Evolutionary conservation across 2,113 vertebrate genomes (phyloP).

Genomic region (Pelecanus crispus): DNA sequence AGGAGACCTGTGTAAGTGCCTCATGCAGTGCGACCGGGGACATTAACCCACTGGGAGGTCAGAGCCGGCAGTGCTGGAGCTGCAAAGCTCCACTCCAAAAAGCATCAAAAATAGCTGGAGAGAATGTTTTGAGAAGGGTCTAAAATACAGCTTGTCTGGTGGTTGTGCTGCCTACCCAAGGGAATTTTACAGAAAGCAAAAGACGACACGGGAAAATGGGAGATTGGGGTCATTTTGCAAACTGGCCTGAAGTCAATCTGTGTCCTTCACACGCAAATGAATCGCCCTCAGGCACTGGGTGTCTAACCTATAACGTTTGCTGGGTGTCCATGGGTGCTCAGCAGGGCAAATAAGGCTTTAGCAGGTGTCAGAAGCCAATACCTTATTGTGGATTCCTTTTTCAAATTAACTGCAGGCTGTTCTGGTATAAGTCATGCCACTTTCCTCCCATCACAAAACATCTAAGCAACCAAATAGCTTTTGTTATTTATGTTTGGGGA

Average conservation of each 20-base stretch:
- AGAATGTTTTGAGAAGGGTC: neutral
- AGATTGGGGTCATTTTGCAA: neutral
- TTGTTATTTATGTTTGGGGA: neutral
- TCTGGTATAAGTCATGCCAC: neutral
- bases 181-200: neutral
- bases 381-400: neutral
- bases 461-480: neutral
- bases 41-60: rapidly evolving
- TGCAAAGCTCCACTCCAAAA: neutral
- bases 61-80: neutral
- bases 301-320: neutral
- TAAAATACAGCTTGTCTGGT: neutral
- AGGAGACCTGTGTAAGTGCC: neutral
- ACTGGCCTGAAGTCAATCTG: neutral
- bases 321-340: rapidly evolving
- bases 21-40: neutral
- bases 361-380: neutral
- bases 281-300: rapidly evolving
- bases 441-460: neutral
- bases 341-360: neutral
- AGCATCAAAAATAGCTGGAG: neutral
- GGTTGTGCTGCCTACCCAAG: neutral
- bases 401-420: neutral
- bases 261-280: neutral
- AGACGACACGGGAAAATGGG: neutral